These are phyloP conservation scores for Stomorhina lunata DNA, from an alignment of 2,888 invertebrate species.

Conservation along the genomic window DNA sequence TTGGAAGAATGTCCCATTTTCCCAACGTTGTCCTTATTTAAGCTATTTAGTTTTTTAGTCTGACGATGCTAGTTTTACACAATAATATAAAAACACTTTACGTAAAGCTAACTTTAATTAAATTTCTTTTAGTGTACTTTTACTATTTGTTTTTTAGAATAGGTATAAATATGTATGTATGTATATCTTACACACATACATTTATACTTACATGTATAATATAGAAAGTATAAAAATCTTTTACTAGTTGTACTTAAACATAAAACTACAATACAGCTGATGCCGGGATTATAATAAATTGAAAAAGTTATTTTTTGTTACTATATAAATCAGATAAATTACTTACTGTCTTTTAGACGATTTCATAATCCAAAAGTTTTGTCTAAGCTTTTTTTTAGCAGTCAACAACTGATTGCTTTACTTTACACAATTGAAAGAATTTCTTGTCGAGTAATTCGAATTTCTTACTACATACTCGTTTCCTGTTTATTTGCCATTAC, in stretches of 20 bases:
- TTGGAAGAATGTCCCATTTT: too few relatives aligned
- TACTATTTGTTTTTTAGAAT: too few relatives aligned
- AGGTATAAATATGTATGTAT: too few relatives aligned
- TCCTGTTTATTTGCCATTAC: background rate
- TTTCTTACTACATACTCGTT: slow-evolving; percentile 7
- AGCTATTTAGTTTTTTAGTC: too few relatives aligned
- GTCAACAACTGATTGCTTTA: slow-evolving; percentile 3
- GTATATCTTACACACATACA: background rate
- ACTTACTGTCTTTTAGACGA: slow-evolving; percentile 50
- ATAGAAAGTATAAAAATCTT: background rate
- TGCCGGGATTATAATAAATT: slow-evolving; percentile 58
- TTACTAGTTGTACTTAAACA: background rate
- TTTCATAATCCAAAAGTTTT: slow-evolving; percentile 51
- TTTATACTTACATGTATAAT: background rate
- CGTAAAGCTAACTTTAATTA: too few relatives aligned
- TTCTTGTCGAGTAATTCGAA: background rate
- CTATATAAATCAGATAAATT: slow-evolving; percentile 53
- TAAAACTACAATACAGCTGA: slow-evolving; percentile 45
- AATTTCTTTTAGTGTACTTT: too few relatives aligned
- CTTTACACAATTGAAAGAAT: slow-evolving; percentile 5
- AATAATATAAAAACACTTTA: too few relatives aligned
- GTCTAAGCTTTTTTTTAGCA: slow-evolving; percentile 28
- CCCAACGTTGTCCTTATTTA: too few relatives aligned
- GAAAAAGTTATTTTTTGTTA: slow-evolving; percentile 48
- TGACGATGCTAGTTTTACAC: too few relatives aligned